These are phyloP conservation scores for Eupithecia tripunctaria DNA, from an alignment of 2,888 invertebrate species.

Conservation along the genomic window DNA sequence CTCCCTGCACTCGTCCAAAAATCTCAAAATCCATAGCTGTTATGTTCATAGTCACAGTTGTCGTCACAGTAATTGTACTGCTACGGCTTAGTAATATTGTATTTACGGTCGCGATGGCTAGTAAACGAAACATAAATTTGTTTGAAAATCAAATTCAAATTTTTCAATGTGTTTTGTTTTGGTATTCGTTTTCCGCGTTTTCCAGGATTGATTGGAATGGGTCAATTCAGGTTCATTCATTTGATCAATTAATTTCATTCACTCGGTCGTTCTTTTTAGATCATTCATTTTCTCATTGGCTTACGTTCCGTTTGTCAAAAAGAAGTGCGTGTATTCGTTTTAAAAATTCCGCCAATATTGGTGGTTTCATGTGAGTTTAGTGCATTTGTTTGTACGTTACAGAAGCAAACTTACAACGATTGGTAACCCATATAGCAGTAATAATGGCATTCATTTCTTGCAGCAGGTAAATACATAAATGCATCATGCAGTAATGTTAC, in stretches of 20 bases:
- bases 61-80: slow-evolving; percentile 48
- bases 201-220: no score
- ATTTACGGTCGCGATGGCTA: slow-evolving; percentile 57
- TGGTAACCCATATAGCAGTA: slow-evolving; percentile 39
- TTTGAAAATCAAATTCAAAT: neutral
- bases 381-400: slow-evolving; percentile 20
- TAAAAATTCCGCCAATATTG: neutral
- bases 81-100: slow-evolving; percentile 51
- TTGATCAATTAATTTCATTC: neutral
- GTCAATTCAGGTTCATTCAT: neutral
- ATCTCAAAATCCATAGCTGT: slow-evolving; percentile 84
- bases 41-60: slow-evolving; percentile 57
- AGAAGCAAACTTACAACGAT: slow-evolving; percentile 54
- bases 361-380: neutral
- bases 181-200: neutral
- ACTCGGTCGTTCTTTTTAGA: neutral
- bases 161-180: slow-evolving; percentile 3
- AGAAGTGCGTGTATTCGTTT: neutral
- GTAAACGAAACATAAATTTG: slow-evolving; percentile 59
- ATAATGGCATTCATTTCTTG: slow-evolving; percentile 71
- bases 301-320: neutral
- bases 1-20: slow-evolving; percentile 86
- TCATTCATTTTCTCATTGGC: neutral
- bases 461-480: slow-evolving; percentile 60
- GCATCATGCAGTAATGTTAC: neutral